phyloP scores from a whole-genome alignment of 2,888 invertebrate species.

The Carterocephalus palaemon region DNA sequence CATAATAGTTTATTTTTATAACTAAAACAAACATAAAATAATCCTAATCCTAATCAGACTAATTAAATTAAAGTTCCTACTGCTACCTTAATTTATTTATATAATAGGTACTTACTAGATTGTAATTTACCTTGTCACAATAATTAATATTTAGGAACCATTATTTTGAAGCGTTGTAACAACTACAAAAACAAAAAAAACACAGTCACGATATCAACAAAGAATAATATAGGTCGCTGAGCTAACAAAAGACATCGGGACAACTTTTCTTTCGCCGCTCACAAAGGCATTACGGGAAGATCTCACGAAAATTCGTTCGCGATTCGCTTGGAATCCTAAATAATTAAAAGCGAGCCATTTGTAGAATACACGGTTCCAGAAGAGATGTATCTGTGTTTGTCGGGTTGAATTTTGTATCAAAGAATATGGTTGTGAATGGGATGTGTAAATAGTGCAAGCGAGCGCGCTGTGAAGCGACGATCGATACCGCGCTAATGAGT shows the following conservation, averaged over 20 bases:
- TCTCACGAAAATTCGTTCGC: conserved; percentile 53
- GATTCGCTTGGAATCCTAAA: conserved; percentile 33
- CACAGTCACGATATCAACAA: not conserved
- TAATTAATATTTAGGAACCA: too few species aligned
- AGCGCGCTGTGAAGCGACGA: conserved; percentile 35
- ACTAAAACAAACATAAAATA: not conserved
- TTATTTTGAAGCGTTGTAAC: too few species aligned
- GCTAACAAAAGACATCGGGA: conserved; percentile 39
- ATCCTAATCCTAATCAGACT: conserved; percentile 3
- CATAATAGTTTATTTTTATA: not conserved
- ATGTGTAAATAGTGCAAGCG: conserved; percentile 23
- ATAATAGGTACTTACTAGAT: too few species aligned
- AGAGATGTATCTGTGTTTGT: conserved; percentile 29
- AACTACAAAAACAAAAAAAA: not conserved
- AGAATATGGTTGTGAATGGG: conserved; percentile 10
- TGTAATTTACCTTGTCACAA: too few species aligned
- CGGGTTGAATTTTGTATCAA: conserved; percentile 5
- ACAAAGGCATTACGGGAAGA: conserved; percentile 50
- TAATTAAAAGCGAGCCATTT: conserved; percentile 49
- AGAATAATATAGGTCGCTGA: not conserved
- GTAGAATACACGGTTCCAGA: conserved; percentile 33
- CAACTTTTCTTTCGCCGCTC: conserved; percentile 41
- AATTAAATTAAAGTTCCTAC: too few species aligned
- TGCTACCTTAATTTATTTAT: too few species aligned
- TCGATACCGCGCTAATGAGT: conserved; percentile 67